Base-by-base conservation (phyloP, 2,888 invertebrate species). In the Nomada goodeniana region DNA sequence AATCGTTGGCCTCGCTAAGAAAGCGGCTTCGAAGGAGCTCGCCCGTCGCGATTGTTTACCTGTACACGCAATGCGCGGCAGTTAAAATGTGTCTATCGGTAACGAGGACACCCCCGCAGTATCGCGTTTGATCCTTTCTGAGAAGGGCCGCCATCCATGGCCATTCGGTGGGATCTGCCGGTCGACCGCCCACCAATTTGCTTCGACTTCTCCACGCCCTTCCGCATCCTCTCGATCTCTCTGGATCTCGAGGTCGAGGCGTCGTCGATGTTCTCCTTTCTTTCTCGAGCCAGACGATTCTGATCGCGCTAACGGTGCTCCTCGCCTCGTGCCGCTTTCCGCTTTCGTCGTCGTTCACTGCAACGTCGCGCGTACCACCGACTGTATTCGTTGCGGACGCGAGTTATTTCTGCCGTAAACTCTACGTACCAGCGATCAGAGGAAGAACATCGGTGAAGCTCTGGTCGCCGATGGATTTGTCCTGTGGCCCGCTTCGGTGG, bases 141-240 rank as follows among this genome's bases (percentile, higher is more conserved):
- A 97, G 95, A 80, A 98, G 93, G 1, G 97, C 97, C 0, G 96
- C 97, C 95, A 98, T 96, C 98, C 98, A 97, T 0, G 97, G 97
- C 96, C 97, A 98, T 91, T 97, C 97, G 64, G 94, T 94, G 1
- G 94, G 95, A 89, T 96, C 95, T 0, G 96, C 96, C 0, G 96
- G 95, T 42, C 95, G 94, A 0, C 96, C 96, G 0, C 96, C 96
- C 11, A 95, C 94, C 50, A 96, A 94, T 47, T 96, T 95, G 0
- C 95, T 88, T 90, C 94, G 94, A 11, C 94, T 92, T 55, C 94
- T 94, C 1, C 95, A 94, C 88, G 94, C 95, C 7, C 95, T 92
- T 0, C 96, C 96, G 88, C 96, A 96, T 60, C 95, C 95, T 94
- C 92, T 47, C 36, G 87, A 79, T 2, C 74, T 88, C 20, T 90